Percentiles rank a stretch among this genome's conserved stretches.
Evolutionary conservation across 2,113 vertebrate genomes (phyloP).

Genomic region (Limanda limanda): DNA sequence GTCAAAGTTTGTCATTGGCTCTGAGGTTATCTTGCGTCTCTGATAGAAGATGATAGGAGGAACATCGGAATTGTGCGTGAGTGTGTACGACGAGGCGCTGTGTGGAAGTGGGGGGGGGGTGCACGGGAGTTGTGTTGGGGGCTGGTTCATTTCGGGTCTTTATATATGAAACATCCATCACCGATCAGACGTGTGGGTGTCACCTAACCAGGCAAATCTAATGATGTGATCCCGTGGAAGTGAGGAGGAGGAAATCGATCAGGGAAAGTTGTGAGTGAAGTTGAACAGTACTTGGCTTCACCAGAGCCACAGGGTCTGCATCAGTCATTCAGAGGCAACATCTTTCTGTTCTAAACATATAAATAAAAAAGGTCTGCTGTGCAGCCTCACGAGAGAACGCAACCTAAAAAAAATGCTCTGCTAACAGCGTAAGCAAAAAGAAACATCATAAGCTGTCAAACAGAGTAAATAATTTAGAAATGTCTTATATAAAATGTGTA

Average conservation of each 20-base stretch:
- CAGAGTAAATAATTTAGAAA: conserved; percentile 4
- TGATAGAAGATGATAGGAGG: conserved; percentile 82
- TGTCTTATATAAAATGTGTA: not conserved
- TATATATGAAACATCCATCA: conserved; percentile 86
- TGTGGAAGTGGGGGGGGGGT: conserved; percentile 26
- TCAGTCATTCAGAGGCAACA: conserved; percentile 41
- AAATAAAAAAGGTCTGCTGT: conserved; percentile 41
- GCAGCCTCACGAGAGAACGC: conserved; percentile 3
- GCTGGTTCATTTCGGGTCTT: conserved; percentile 81
- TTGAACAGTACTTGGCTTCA: conserved; percentile 52
- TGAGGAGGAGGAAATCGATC: conserved; percentile 71
- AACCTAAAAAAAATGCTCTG: conserved; percentile 26
- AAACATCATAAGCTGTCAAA: conserved; percentile 21
- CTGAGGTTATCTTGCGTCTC: conserved; percentile 81
- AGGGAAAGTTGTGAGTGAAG: conserved; percentile 67
- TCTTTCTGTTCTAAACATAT: conserved; percentile 33
- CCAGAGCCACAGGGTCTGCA: conserved; percentile 16
- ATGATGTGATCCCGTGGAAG: conserved; percentile 76
- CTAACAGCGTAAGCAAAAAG: conserved; percentile 3
- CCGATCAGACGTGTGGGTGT: conserved; percentile 76
- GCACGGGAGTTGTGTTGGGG: not conserved
- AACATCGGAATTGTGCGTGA: conserved; percentile 61
- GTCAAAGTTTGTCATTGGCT: conserved; percentile 86
- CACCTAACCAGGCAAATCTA: conserved; percentile 82
- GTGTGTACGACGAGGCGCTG: conserved; percentile 43